phyloP scores from a whole-genome alignment of 1,140 invertebrate species.

The Drosophila neocordata region DNA sequence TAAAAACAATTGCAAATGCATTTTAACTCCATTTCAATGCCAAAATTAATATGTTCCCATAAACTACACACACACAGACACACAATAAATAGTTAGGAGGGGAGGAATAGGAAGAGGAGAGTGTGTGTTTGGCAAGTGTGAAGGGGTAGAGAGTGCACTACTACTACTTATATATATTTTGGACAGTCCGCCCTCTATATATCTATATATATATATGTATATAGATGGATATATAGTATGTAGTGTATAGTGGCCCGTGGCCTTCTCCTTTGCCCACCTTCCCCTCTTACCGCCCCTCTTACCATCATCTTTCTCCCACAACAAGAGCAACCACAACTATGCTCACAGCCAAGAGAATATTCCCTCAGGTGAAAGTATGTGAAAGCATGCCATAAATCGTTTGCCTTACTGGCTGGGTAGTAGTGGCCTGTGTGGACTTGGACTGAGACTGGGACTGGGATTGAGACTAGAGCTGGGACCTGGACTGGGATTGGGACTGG shows the following conservation, averaged over 20 bases:
- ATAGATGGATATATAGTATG: conserved; percentile 9
- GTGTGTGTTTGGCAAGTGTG: neutral
- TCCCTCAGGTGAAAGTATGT: conserved; percentile 80
- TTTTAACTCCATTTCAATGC: conserved; percentile 69
- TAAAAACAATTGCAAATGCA: conserved; percentile 74
- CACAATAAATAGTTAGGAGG: neutral
- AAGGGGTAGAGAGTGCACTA: conserved; percentile 16
- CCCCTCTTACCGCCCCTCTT: too few relatives aligned
- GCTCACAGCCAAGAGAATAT: conserved; percentile 62
- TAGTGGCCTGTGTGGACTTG: neutral
- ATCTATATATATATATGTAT: conserved; percentile 14
- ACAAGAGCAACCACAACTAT: conserved; percentile 53
- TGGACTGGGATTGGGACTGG: conserved; percentile 28
- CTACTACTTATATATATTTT: too few relatives aligned
- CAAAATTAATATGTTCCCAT: conserved; percentile 75
- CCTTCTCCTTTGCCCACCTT: neutral
- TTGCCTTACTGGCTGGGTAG: conserved; percentile 41
- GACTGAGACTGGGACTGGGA: neutral
- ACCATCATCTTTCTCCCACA: conserved; percentile 22
- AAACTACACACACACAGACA: conserved; percentile 44
- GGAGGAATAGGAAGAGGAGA: neutral
- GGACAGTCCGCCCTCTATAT: neutral
- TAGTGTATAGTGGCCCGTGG: neutral
- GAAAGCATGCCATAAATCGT: conserved; percentile 81
- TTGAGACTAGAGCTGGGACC: neutral